These are phyloP conservation scores for Dasyurus viverrinus DNA, from an alignment of 2,113 vertebrate genomes.

Conservation along the genomic window DNA sequence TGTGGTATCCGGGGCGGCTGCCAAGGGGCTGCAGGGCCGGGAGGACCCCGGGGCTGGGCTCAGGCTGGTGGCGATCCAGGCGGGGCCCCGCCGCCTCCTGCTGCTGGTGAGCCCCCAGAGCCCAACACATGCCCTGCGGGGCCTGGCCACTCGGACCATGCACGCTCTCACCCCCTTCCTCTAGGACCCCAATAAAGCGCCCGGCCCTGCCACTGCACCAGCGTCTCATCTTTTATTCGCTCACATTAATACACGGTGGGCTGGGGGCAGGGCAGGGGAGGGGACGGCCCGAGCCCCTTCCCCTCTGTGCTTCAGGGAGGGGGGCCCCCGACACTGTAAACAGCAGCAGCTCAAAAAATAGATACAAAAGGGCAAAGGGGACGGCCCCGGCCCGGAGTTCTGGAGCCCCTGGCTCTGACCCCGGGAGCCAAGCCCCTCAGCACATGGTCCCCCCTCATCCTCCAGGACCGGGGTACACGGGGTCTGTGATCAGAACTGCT, in stretches of 20 bases:
- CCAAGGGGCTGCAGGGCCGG: rapidly evolving
- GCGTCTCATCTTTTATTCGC: slow-evolving; percentile 73
- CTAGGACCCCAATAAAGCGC: background rate
- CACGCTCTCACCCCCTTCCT: slow-evolving; percentile 70
- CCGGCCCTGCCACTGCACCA: background rate
- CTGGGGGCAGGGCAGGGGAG: slow-evolving; percentile 54
- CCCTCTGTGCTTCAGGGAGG: slow-evolving; percentile 68
- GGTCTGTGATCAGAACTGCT: slow-evolving; percentile 88
- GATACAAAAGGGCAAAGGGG: slow-evolving; percentile 75
- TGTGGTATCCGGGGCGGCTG: slow-evolving; percentile 59
- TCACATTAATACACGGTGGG: slow-evolving; percentile 74
- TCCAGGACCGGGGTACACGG: slow-evolving; percentile 48
- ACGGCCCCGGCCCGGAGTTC: slow-evolving; percentile 16
- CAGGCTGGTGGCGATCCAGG: slow-evolving; percentile 88
- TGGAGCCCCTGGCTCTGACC: too few relatives aligned
- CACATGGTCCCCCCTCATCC: background rate
- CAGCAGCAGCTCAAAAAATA: slow-evolving; percentile 82
- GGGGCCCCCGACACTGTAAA: slow-evolving; percentile 77
- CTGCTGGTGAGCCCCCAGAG: slow-evolving; percentile 85
- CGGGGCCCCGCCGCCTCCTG: slow-evolving; percentile 87
- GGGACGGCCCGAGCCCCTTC: slow-evolving; percentile 59
- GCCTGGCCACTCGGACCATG: slow-evolving; percentile 86
- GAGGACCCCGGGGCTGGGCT: slow-evolving; percentile 82
- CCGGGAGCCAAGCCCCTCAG: background rate
- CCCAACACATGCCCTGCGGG: slow-evolving; percentile 88